Evolutionary conservation across 1,140 invertebrate species (phyloP), one percentile per base, ranked within the genome.

Genomic region (Ips typographus): DNA sequence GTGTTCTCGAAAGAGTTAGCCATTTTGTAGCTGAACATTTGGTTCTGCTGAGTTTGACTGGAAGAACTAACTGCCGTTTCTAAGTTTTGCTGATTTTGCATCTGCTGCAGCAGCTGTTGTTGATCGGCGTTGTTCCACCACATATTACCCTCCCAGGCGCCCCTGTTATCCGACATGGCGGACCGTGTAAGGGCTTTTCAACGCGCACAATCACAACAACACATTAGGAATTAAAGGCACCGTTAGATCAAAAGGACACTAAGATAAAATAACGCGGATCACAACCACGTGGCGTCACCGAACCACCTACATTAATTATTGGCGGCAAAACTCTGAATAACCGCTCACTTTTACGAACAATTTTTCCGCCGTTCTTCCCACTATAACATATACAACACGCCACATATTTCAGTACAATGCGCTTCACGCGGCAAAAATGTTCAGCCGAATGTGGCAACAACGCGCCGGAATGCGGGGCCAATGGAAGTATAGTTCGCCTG

Each of bases 1-100:
- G 86, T 86, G 78, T 89, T 90, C 72, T 90, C 88, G 83, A 91
- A 90, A 77, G 88, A 89, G 77, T 88, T 89, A 78, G 90, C 88
- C 90, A 92, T 91, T 85, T 92, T 93, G 82, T 93, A 93, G 68
- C 88, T 88, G 78, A 91, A 91, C 71, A 92, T 84, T 79, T 92
- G 91, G 78, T 91, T 90, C 86, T 68, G 82, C 77, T 66, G 67
- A n/a, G 81, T 81, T 67, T 83, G 82, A 71, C 71, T 63, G 5
- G 74, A 70, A 41, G 71, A 57, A 71, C 70, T 70, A 39, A 64
- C 77, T 77, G 81, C 67, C 22, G 81, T 80, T 44, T 83, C 82
- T 60, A 78, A 78, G n/a, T 77, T 75, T n/a, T 77, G 76, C 57
- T 78, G 72, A 75, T 84, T 80, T 66, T 82, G 82, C 63, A 71